phyloP scores from a whole-genome alignment of 2,888 invertebrate genomes.

The Drosophila hawaiiensis region DNA sequence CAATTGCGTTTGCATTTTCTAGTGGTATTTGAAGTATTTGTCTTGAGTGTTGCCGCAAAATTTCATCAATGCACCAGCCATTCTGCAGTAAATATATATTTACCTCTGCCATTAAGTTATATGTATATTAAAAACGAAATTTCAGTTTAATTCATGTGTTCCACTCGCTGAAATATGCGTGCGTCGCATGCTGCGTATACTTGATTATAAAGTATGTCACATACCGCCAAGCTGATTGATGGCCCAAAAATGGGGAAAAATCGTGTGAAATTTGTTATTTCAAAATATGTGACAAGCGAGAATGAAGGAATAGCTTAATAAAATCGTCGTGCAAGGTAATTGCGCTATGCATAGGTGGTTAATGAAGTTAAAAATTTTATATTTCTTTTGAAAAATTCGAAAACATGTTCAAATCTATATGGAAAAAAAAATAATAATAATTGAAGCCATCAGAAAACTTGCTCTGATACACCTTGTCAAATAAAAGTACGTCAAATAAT shows the following conservation, averaged over 20 bases:
- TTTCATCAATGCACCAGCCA: constrained; percentile 40
- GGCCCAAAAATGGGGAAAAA: constrained; percentile 32
- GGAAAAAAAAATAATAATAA: background rate
- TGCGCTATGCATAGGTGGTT: background rate
- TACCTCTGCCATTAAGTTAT: constrained; percentile 49
- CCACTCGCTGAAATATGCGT: constrained; percentile 19
- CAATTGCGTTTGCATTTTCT: constrained; percentile 72
- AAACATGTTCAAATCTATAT: background rate
- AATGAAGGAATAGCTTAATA: background rate
- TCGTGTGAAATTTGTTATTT: constrained; percentile 8
- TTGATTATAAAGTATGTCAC: constrained; percentile 63
- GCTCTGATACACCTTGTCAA: background rate
- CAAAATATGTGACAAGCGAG: constrained; percentile 14
- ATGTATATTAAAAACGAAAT: constrained; percentile 44
- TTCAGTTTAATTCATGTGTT: constrained; percentile 44
- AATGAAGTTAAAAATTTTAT: background rate
- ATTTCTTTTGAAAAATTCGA: background rate
- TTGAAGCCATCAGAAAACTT: background rate
- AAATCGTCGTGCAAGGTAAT: background rate
- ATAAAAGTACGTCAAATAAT: background rate
- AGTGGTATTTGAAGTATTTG: constrained; percentile 66
- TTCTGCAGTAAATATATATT: constrained; percentile 31
- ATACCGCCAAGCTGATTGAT: constrained; percentile 64
- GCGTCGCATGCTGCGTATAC: constrained; percentile 60
- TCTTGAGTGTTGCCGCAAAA: constrained; percentile 54